These are phyloP conservation scores for Mus musculus DNA, from an alignment of 2,113 vertebrate genomes.

Conservation along the genomic window GRCm39 chr7:68596001-68596500, in stretches of 20 bases:
- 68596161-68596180: accelerated
- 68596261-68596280: neutral
- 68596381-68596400: neutral
- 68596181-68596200: neutral
- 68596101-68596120: neutral
- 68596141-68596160: neutral
- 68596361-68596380: neutral
- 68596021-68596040: slow-evolving; percentile 51
- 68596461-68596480: accelerated
- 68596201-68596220: neutral
- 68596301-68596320: no score
- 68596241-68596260: neutral
- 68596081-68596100: neutral
- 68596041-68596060: slow-evolving; percentile 44
- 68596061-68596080: neutral
- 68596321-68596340: neutral
- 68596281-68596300: neutral
- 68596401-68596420: neutral
- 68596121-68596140: neutral
- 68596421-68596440: neutral
- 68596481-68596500: neutral
- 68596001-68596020: slow-evolving; percentile 43
- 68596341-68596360: neutral
- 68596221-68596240: neutral
- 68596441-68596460: neutral